Conservation (phyloP, 2,888 invertebrate genomes). For the Pristionchus entomophagus region DNA sequence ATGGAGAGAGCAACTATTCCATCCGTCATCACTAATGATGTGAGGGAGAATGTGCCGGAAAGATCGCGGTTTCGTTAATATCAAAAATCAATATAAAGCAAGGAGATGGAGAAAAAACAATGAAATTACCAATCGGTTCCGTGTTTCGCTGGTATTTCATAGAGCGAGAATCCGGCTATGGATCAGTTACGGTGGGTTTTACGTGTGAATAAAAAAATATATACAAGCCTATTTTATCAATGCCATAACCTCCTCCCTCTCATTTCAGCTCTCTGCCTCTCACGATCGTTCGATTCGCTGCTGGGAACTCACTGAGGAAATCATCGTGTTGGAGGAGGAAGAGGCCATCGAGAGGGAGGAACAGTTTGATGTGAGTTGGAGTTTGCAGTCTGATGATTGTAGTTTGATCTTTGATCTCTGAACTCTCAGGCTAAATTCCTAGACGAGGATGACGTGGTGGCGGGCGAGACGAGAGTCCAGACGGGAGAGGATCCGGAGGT, state of each 20-base stretch:
- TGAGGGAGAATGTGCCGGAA: too few relatives aligned
- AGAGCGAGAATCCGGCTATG: too few relatives aligned
- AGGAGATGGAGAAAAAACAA: background rate
- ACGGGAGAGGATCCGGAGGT: conserved; percentile 42
- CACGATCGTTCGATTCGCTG: conserved; percentile 90
- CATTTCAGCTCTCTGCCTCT: conserved; percentile 82
- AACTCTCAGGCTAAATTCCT: conserved; percentile 80
- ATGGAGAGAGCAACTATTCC: background rate
- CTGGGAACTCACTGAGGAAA: conserved; percentile 89
- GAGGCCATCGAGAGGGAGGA: conserved; percentile 81
- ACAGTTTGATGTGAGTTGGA: conserved; percentile 48
- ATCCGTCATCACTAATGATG: too few relatives aligned
- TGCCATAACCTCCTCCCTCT: background rate
- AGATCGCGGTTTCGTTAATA: background rate
- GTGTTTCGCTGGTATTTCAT: background rate
- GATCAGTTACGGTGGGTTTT: too few relatives aligned
- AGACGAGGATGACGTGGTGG: conserved; percentile 77
- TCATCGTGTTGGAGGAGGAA: conserved; percentile 92
- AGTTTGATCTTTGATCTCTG: conserved; percentile 57
- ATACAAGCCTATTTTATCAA: background rate
- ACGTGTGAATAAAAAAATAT: background rate
- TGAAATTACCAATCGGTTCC: background rate
- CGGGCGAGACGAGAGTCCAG: conserved; percentile 56
- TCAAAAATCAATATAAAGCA: too few relatives aligned
- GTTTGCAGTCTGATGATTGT: background rate